Conservation (phyloP, 2,113 vertebrate species). For the Silurus meridionalis region DNA sequence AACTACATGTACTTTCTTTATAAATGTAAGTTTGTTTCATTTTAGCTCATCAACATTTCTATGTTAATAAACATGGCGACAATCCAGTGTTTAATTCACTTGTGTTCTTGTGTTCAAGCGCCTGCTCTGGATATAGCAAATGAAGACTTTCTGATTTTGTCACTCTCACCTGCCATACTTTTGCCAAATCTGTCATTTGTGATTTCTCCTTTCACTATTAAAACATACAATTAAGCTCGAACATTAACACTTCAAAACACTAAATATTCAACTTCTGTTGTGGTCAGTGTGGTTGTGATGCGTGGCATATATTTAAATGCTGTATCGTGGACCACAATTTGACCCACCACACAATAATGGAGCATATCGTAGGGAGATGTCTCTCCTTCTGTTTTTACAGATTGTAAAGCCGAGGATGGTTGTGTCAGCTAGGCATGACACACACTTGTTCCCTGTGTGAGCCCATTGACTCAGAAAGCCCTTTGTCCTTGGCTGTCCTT, state of each 20-base stretch:
- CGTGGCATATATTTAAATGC: background rate
- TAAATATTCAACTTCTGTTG: background rate
- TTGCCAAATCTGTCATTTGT: background rate
- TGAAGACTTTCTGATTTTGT: constrained; percentile 4
- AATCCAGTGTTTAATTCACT: background rate
- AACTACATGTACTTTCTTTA: background rate
- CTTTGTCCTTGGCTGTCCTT: constrained; percentile 43
- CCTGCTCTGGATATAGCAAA: background rate
- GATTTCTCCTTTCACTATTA: background rate
- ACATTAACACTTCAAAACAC: background rate
- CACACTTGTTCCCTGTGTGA: constrained; percentile 37
- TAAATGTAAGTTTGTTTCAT: background rate
- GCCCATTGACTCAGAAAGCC: constrained; percentile 41
- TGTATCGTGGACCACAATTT: background rate
- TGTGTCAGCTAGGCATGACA: constrained; percentile 33
- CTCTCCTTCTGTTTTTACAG: constrained; percentile 26
- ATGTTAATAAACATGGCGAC: constrained; percentile 4
- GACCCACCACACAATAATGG: background rate
- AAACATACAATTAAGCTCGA: background rate
- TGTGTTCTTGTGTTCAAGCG: background rate
- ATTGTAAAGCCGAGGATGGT: constrained; percentile 26
- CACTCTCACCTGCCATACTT: background rate
- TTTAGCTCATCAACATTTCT: background rate
- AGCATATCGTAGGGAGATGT: background rate
- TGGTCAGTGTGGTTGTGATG: background rate